phyloP scores from a whole-genome alignment of 2,888 invertebrate genomes.

The Acanthacorydalis orientalis region DNA sequence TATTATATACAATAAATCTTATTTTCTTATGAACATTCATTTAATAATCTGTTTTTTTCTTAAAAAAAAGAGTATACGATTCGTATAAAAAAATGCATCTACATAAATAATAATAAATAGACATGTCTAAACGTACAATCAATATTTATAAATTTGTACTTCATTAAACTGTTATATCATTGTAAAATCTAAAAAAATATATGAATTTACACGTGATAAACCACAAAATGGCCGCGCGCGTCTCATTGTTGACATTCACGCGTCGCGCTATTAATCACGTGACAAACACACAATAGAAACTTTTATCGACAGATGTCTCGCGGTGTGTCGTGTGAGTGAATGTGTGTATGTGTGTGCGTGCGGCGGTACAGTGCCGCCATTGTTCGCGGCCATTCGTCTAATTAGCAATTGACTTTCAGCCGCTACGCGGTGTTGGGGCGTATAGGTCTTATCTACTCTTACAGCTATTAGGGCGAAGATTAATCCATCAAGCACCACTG shows the following conservation, averaged over 20 bases:
- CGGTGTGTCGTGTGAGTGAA: conserved; percentile 25
- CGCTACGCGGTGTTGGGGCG: conserved; percentile 22
- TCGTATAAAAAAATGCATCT: too few species aligned
- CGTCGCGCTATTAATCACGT: conserved; percentile 6
- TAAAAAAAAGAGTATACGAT: too few species aligned
- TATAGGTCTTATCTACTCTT: conserved; percentile 29
- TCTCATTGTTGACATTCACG: not conserved
- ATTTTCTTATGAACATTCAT: too few species aligned
- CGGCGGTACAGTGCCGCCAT: conserved; percentile 9
- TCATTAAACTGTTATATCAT: too few species aligned
- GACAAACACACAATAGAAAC: conserved; percentile 7
- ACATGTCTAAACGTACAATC: too few species aligned
- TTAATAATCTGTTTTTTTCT: too few species aligned
- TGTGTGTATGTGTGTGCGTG: conserved; percentile 14
- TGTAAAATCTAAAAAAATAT: too few species aligned
- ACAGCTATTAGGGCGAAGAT: conserved; percentile 29
- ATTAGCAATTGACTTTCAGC: conserved; percentile 20
- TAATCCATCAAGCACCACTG: conserved; percentile 24
- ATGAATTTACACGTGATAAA: too few species aligned
- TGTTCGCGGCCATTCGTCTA: conserved; percentile 28
- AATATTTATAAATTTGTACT: too few species aligned
- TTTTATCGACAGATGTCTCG: conserved; percentile 18
- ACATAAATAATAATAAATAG: too few species aligned
- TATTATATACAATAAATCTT: not conserved
- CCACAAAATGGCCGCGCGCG: too few species aligned